Conservation (phyloP, 2,888 invertebrate species). For the Bellardia pandia region DNA sequence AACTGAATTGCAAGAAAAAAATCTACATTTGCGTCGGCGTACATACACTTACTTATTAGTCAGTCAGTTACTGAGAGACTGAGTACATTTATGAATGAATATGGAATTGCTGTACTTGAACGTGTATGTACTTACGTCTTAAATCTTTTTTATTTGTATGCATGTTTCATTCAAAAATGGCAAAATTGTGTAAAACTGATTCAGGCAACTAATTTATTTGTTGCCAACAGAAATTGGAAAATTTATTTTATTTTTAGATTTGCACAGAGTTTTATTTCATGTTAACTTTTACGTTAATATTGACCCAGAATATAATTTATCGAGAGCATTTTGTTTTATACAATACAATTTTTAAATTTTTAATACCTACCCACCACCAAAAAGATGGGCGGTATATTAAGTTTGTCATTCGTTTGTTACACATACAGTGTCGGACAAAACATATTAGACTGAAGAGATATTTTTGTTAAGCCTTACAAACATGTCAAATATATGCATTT, state of each 20-base stretch:
- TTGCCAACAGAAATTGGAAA: conserved; percentile 19
- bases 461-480: too few relatives aligned
- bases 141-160: neutral
- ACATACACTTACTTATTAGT: neutral
- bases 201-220: neutral
- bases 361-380: too few relatives aligned
- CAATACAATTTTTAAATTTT: too few relatives aligned
- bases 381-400: too few relatives aligned
- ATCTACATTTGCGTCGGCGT: conserved; percentile 66
- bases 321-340: too few relatives aligned
- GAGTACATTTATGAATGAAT: conserved; percentile 51
- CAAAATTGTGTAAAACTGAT: conserved; percentile 40
- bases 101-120: neutral
- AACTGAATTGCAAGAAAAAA: conserved; percentile 15
- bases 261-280: neutral
- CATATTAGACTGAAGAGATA: too few relatives aligned
- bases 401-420: too few relatives aligned
- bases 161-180: conserved; percentile 60
- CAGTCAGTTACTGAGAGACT: neutral
- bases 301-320: neutral
- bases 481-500: too few relatives aligned
- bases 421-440: too few relatives aligned
- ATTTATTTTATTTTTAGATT: neutral
- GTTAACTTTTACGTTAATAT: neutral
- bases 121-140: conserved; percentile 22